These are phyloP conservation scores for Drepana falcataria DNA, from an alignment of 2,888 invertebrate genomes.

Conservation along the genomic window DNA sequence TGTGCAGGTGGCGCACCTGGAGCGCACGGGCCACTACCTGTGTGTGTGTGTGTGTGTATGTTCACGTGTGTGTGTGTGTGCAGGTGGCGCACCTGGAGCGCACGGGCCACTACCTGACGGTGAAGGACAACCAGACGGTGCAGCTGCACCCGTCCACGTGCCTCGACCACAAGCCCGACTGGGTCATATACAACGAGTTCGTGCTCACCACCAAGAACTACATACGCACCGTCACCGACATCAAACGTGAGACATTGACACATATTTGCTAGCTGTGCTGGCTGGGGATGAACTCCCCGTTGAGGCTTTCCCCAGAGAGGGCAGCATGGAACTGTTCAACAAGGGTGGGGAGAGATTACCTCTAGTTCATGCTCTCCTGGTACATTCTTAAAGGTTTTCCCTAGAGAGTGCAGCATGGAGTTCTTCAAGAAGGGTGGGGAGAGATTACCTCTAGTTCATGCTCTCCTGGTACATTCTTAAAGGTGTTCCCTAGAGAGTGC, in stretches of 20 bases:
- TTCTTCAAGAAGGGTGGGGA: no score
- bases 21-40: background rate
- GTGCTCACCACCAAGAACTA: conserved; percentile 99
- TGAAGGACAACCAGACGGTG: conserved; percentile 99
- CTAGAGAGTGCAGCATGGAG: no score
- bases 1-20: no score
- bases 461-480: no score
- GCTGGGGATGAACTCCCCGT: background rate
- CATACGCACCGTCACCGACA: conserved; percentile 98
- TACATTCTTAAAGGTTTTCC: no score
- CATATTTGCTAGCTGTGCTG: background rate
- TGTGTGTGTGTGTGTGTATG: background rate
- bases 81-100: conserved; percentile 97
- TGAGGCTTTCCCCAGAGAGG: no score
- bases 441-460: no score
- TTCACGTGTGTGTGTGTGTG: conserved; percentile 7
- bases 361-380: no score
- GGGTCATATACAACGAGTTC: conserved; percentile 99
- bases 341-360: no score
- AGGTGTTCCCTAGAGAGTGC: no score
- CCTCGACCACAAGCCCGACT: conserved; percentile 99
- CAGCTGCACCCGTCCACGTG: conserved; percentile 99
- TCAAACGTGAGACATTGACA: conserved; percentile 89
- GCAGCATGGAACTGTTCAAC: no score
- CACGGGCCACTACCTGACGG: conserved; percentile 98